Conservation (phyloP, 2,113 vertebrate genomes). For the Zootoca vivipara region DNA sequence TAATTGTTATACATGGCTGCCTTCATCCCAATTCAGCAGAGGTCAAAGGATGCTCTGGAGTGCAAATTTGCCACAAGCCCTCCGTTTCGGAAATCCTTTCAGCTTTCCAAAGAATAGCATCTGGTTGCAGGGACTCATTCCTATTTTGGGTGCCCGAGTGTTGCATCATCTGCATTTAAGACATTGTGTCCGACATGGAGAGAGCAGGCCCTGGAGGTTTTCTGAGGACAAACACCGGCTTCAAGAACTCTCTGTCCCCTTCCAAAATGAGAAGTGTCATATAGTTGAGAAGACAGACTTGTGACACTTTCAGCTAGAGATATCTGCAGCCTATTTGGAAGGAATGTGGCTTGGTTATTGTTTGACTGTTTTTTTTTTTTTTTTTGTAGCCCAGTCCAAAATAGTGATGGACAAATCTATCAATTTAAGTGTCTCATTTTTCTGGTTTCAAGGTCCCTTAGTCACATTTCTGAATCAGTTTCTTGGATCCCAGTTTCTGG, state of each 20-base stretch:
- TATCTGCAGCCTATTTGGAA: neutral
- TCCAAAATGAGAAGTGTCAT: constrained; percentile 16
- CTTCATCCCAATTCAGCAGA: neutral
- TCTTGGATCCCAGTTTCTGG: too few relatives aligned
- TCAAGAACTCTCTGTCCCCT: constrained; percentile 17
- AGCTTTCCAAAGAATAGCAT: neutral
- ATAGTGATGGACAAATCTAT: neutral
- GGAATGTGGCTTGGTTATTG: constrained; percentile 10
- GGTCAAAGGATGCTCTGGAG: constrained; percentile 17
- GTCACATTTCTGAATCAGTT: too few relatives aligned
- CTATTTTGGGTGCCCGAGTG: constrained; percentile 2
- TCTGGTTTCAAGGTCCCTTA: too few relatives aligned
- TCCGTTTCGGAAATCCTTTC: constrained; percentile 11
- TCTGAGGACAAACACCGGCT: constrained; percentile 32
- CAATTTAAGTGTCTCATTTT: neutral
- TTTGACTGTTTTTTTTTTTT: neutral
- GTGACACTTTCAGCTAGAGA: neutral
- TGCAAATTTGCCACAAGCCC: neutral
- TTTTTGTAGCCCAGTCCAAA: neutral
- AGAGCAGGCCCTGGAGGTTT: constrained; percentile 45
- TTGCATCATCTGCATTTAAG: neutral
- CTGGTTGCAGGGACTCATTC: neutral
- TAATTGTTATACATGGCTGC: neutral
- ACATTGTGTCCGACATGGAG: constrained; percentile 24
- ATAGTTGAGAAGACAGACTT: constrained; percentile 37